phyloP scores from a whole-genome alignment of 2,888 invertebrate species.

The Patella ulyssiponensis region DNA sequence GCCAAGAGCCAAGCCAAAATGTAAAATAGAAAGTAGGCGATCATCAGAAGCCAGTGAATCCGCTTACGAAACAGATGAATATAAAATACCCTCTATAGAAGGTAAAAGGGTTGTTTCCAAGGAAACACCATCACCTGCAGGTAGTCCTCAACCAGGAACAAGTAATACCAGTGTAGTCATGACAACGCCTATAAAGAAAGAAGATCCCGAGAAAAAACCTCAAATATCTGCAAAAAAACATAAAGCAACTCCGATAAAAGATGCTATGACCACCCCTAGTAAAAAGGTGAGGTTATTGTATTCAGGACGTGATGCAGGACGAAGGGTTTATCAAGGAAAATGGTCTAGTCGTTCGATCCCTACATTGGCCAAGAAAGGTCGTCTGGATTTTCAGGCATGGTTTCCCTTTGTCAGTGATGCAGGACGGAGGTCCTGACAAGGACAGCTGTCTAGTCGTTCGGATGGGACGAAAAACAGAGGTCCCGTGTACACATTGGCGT shows the following conservation, averaged over 20 bases:
- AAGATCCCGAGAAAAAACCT: constrained; percentile 14
- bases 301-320: too few species aligned
- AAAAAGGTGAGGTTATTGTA: background rate
- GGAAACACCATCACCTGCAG: constrained; percentile 26
- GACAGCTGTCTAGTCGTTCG: too few species aligned
- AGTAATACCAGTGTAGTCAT: background rate
- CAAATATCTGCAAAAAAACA: background rate
- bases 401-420: too few species aligned
- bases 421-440: too few species aligned
- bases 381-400: too few species aligned
- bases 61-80: constrained; percentile 13
- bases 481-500: too few species aligned
- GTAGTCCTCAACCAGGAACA: background rate
- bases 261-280: background rate
- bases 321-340: too few species aligned
- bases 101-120: constrained; percentile 46
- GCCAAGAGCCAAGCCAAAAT: constrained; percentile 29
- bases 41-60: constrained; percentile 41
- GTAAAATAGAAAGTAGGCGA: constrained; percentile 32
- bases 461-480: too few species aligned
- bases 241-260: constrained; percentile 1
- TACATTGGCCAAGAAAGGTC: too few species aligned
- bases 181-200: constrained; percentile 14
- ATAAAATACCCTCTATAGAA: constrained; percentile 36
- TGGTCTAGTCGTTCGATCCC: too few species aligned